phyloP scores from a whole-genome alignment of 2,888 invertebrate genomes.

The Prionchulus punctatus region DNA sequence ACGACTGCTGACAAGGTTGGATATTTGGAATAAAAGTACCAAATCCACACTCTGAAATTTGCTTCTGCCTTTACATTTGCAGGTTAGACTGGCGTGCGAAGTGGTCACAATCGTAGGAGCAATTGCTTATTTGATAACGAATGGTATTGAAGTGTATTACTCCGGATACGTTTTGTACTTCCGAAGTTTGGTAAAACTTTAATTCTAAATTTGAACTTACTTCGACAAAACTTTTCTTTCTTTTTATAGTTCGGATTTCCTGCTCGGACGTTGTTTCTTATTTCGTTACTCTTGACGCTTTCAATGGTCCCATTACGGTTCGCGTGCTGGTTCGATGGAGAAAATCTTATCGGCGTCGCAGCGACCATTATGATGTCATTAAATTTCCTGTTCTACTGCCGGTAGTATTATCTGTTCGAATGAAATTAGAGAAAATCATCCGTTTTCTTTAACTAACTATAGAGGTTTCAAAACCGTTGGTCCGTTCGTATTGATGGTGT shows the following conservation, averaged over 20 bases:
- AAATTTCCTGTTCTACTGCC: constrained; percentile 90
- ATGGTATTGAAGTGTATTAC: constrained; percentile 70
- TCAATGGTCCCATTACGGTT: constrained; percentile 65
- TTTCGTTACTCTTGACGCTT: constrained; percentile 75
- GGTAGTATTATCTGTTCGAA: constrained; percentile 46
- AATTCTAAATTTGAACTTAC: neutral
- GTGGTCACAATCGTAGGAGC: constrained; percentile 62
- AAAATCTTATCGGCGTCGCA: constrained; percentile 75
- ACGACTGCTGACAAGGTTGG: neutral
- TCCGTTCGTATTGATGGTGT: constrained; percentile 99
- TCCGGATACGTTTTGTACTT: constrained; percentile 82
- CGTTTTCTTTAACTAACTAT: too few species aligned
- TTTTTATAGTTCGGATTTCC: constrained; percentile 60
- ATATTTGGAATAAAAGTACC: too few species aligned
- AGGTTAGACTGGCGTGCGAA: constrained; percentile 39
- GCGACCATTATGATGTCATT: constrained; percentile 90
- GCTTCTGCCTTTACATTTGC: neutral
- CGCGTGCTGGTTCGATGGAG: constrained; percentile 64
- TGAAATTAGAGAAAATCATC: too few species aligned
- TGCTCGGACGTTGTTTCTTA: constrained; percentile 75
- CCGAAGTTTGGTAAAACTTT: constrained; percentile 60
- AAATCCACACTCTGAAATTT: too few species aligned
- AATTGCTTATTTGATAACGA: constrained; percentile 62
- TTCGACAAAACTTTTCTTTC: neutral
- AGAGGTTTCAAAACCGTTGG: constrained; percentile 95